Percentiles rank a stretch among this genome's conserved stretches.
These are phyloP conservation scores for Chelidonichthys spinosus DNA, from an alignment of 2,797 vertebrate genomes.

Conservation along the genomic window DNA sequence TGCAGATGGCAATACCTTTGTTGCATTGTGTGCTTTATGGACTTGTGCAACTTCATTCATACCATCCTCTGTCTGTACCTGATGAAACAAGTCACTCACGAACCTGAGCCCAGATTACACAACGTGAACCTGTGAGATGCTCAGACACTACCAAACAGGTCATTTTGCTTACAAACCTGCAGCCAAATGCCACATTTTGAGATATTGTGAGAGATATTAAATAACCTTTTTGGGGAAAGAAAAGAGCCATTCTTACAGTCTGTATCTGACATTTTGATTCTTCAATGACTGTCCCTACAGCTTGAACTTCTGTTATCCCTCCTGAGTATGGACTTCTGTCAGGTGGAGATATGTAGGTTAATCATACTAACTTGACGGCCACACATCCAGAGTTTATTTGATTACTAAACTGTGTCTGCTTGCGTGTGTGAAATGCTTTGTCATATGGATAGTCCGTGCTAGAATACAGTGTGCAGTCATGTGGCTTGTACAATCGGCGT, in stretches of 20 bases:
- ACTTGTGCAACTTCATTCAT: neutral
- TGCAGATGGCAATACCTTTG: neutral
- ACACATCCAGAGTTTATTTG: neutral
- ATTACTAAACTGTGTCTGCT: neutral
- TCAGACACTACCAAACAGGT: constrained; percentile 56
- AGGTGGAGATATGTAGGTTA: constrained; percentile 5
- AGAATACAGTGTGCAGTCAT: constrained; percentile 1
- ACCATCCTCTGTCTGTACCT: neutral
- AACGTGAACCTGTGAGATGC: constrained; percentile 66
- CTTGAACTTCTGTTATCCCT: neutral
- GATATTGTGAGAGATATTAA: constrained; percentile 11
- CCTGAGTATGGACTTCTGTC: neutral
- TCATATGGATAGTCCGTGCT: neutral
- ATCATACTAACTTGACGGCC: constrained; percentile 2
- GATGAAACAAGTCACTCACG: neutral
- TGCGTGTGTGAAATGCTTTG: neutral
- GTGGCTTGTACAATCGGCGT: constrained; percentile 25
- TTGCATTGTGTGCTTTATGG: neutral
- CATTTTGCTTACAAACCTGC: constrained; percentile 26
- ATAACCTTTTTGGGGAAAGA: constrained; percentile 36
- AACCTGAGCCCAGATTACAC: constrained; percentile 20
- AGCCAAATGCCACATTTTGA: constrained; percentile 4
- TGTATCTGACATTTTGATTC: constrained; percentile 36
- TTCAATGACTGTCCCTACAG: constrained; percentile 7
- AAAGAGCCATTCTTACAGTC: constrained; percentile 28